Conservation (phyloP, 2,888 invertebrate species). For the Limnephilus rhombicus region DNA sequence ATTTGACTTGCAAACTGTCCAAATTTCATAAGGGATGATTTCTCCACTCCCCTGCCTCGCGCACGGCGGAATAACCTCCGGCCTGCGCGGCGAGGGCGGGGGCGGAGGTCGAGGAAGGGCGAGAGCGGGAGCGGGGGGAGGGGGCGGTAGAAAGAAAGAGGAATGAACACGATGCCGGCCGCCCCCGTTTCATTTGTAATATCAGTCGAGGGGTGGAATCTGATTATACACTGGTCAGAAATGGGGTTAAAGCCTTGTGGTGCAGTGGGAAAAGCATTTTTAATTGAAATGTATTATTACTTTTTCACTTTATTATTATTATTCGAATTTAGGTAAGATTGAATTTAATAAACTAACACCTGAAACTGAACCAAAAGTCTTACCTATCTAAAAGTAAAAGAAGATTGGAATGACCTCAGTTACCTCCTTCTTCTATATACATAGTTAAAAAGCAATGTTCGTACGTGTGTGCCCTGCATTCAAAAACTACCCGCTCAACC, state of each 20-base stretch:
- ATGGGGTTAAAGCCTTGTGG: conserved; percentile 69
- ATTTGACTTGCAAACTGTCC: too few species aligned
- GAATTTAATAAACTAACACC: background rate
- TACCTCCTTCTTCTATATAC: too few species aligned
- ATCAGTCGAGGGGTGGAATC: conserved; percentile 68
- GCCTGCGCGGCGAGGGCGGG: background rate
- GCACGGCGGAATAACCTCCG: background rate
- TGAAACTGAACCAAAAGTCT: background rate
- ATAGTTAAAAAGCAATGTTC: too few species aligned
- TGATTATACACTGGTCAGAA: conserved; percentile 74
- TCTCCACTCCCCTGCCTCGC: background rate
- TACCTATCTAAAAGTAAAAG: too few species aligned
- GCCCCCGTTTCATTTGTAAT: conserved; percentile 64
- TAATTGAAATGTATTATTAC: background rate
- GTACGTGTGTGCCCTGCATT: too few species aligned
- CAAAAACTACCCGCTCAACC: too few species aligned
- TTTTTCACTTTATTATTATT: background rate
- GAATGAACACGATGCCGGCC: conserved; percentile 58
- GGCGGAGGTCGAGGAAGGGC: background rate
- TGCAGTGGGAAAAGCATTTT: conserved; percentile 70
- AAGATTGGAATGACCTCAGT: too few species aligned
- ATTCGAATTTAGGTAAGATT: background rate
- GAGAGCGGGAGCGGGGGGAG: conserved; percentile 6
- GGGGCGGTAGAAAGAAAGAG: conserved; percentile 63
- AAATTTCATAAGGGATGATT: background rate